Evolutionary conservation across 1,140 invertebrate genomes (phyloP).

Genomic region (Triops longicaudatus): DNA sequence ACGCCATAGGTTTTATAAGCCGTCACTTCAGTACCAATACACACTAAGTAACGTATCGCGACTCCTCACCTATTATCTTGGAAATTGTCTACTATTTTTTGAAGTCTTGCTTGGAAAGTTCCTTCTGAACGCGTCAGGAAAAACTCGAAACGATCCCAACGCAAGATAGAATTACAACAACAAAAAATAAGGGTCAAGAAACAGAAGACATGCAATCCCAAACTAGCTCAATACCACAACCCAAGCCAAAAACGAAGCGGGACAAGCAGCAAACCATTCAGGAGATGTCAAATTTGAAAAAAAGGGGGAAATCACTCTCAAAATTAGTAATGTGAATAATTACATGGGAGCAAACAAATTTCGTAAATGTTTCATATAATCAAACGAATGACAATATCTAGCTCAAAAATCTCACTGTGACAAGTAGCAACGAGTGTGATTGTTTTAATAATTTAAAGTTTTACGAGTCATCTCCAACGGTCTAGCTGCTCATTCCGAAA

Average conservation of each 20-base stretch:
- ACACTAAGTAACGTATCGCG: no score
- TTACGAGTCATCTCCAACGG: conserved; percentile 1
- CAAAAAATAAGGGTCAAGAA: not conserved
- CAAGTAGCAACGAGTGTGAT: not conserved
- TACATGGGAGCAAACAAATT: not conserved
- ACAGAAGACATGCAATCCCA: conserved; percentile 6
- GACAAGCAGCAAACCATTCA: conserved; percentile 11
- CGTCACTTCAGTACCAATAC: no score
- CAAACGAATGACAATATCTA: not conserved
- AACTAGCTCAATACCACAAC: conserved; percentile 15
- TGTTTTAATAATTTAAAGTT: not conserved
- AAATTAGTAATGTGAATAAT: not conserved
- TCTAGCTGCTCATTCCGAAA: conserved; percentile 12
- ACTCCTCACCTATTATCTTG: no score
- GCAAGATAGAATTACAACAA: not conserved
- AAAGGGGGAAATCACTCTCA: not conserved
- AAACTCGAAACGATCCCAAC: conserved; percentile 9
- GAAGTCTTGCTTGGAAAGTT: no score
- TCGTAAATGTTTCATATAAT: not conserved
- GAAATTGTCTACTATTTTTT: no score
- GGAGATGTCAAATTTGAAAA: not conserved
- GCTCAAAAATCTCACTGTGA: not conserved
- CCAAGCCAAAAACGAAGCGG: conserved; percentile 4
- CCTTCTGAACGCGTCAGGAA: not conserved
- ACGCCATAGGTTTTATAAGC: no score